Base-by-base conservation (phyloP, 2,797 vertebrate species). In the Gymnodraco acuticeps region DNA sequence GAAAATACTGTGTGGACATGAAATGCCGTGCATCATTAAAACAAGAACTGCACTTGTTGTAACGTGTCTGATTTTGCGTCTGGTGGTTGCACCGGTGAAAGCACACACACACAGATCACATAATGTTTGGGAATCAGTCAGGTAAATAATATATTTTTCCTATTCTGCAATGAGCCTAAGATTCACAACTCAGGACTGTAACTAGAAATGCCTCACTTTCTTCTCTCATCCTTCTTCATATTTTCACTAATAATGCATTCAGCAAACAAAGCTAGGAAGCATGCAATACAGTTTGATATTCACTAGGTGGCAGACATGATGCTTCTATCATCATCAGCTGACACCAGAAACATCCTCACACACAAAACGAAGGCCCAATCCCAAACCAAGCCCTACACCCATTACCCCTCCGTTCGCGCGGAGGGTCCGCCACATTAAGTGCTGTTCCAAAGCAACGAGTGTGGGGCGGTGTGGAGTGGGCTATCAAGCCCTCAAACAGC, bases 21-120 rank as follows among this genome's bases (percentile, higher is more conserved):
- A 76, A 76, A 77, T 83, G 42, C 23, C 64, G 50, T 86, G 70
- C 55, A 54, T 75, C 45, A 92, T 82, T 90, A 91, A 92, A 89
- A 70, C 14, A 78, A 71, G 16, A 73, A 55, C 50, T 84, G 52
- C 16, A 76, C 47, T 42, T 47, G 9, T 69, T 68, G 52, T 76
- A 38, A 2, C 6, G 38, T 54, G 16, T 72, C 14, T 70, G 15
- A 38, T 70, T 78, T 70, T 19, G 10, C 71, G n/a, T 13, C 33
- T 51, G 3, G 8, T 55, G 56, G 2, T 72, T 46, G 72, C 6
- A 55, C 23, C 66, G 12, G n/a, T 54, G 9, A 23, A 4, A 66
- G 16, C 43, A 38, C 43, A 11, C 11, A 64, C 3, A 23, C 31
- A 14, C 33, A 47, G n/a, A 59, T 14, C 10, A 3, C n/a, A 16